A percentile compares a stretch with the other conserved stretches of the same genome.
phyloP scores from a whole-genome alignment of 2,888 invertebrate species.

The Mesorhabditis spiculigera region DNA sequence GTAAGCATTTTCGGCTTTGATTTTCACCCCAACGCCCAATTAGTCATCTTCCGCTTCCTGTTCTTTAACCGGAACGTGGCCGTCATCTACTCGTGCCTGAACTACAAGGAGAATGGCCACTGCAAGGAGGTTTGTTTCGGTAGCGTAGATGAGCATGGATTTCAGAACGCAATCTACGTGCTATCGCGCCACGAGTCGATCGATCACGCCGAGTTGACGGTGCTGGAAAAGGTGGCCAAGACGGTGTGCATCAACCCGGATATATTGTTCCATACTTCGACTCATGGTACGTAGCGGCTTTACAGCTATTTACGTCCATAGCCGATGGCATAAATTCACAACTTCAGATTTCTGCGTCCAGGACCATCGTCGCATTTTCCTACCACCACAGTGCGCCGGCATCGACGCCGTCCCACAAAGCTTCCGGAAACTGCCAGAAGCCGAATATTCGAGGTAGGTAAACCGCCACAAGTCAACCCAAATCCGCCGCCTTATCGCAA shows the following conservation, averaged over 20 bases:
- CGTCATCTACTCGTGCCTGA: conserved; percentile 39
- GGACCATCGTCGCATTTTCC: conserved; percentile 28
- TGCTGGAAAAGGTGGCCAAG: conserved; percentile 39
- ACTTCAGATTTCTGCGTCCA: conserved; percentile 22
- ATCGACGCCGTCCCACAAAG: conserved; percentile 19
- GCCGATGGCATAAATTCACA: not conserved
- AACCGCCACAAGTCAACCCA: too few relatives aligned
- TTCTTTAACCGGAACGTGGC: conserved; percentile 45
- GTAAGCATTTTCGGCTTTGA: conserved; percentile 17
- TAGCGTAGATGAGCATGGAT: not conserved
- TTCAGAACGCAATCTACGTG: conserved; percentile 39
- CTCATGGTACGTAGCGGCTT: conserved; percentile 28
- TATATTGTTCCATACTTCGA: conserved; percentile 34
- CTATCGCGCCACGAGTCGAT: conserved; percentile 41
- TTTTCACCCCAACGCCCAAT: not conserved
- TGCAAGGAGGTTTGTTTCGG: not conserved
- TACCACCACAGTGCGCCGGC: conserved; percentile 32
- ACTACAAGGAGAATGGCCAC: conserved; percentile 26
- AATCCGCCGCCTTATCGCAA: too few relatives aligned
- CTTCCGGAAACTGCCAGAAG: conserved; percentile 22
- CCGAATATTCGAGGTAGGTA: too few relatives aligned
- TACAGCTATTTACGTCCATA: not conserved
- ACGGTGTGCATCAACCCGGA: conserved; percentile 38
- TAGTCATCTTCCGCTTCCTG: conserved; percentile 43
- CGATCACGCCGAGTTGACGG: conserved; percentile 41